Evolutionary conservation across 2,888 invertebrate species (phyloP).

Genomic region (Chrysopilus asiliformis): DNA sequence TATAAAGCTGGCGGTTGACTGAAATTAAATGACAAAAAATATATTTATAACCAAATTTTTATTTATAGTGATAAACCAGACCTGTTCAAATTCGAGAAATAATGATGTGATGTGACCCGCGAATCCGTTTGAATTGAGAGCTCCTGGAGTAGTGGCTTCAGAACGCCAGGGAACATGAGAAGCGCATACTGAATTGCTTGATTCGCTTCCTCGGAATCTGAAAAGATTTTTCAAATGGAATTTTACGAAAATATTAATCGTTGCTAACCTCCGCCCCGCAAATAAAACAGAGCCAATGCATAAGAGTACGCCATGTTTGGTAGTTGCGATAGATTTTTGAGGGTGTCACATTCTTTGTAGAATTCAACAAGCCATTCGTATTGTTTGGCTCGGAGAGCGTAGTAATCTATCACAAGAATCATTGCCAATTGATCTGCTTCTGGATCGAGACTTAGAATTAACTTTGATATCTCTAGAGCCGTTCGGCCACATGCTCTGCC

Average conservation of each 20-base stretch:
- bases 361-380: constrained; percentile 54
- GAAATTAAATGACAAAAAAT: constrained; percentile 15
- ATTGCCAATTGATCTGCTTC: constrained; percentile 64
- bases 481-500: constrained; percentile 72
- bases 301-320: constrained; percentile 81
- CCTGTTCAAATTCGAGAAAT: no score
- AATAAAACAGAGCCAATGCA: constrained; percentile 56
- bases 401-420: constrained; percentile 66
- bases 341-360: constrained; percentile 43
- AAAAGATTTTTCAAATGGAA: constrained; percentile 5
- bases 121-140: constrained; percentile 59
- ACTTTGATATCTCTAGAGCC: constrained; percentile 74
- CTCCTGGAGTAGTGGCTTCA: constrained; percentile 59
- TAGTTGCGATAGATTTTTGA: constrained; percentile 59
- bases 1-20: constrained; percentile 51
- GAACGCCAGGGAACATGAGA: constrained; percentile 67
- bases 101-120: constrained; percentile 41
- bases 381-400: constrained; percentile 62
- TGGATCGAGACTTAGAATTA: constrained; percentile 64
- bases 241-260: constrained; percentile 7
- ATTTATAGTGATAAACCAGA: no score
- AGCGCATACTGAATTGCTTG: constrained; percentile 59
- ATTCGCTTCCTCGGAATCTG: constrained; percentile 40
- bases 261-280: constrained; percentile 39
- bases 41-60: constrained; percentile 2